A percentile compares a stretch with the other conserved stretches of the same genome.
These are phyloP conservation scores for Condylura cristata DNA, from an alignment of 2,113 vertebrate species.

Conservation along the genomic window DNA sequence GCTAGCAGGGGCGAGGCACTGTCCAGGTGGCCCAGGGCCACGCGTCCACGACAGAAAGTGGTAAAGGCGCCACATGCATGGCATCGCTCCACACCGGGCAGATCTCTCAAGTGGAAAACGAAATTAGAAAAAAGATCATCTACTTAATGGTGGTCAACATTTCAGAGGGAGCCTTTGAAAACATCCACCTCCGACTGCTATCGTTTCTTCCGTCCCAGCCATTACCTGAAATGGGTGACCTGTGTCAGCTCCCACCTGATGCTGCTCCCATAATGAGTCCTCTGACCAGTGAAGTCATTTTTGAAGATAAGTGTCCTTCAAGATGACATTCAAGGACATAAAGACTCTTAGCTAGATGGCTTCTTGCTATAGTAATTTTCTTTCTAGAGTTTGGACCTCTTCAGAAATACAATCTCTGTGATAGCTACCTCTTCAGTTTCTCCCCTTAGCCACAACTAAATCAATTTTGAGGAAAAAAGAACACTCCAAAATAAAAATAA, in stretches of 20 bases:
- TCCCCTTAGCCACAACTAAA: conserved; percentile 34
- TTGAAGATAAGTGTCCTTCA: conserved; percentile 59
- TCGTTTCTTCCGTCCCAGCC: background rate
- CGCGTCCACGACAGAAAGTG: background rate
- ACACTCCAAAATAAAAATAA: conserved; percentile 49
- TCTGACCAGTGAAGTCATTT: conserved; percentile 47
- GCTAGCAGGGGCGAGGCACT: background rate
- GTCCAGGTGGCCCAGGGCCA: background rate
- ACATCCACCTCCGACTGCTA: background rate
- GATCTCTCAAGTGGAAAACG: background rate
- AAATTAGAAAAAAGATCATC: conserved; percentile 12
- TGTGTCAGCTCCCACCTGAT: conserved; percentile 1
- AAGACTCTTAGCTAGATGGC: conserved; percentile 38
- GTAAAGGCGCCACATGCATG: background rate
- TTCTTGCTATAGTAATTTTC: conserved; percentile 61
- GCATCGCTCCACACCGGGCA: background rate
- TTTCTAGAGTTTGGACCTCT: conserved; percentile 56
- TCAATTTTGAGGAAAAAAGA: conserved; percentile 35
- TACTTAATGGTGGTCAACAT: background rate
- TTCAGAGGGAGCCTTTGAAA: conserved; percentile 14
- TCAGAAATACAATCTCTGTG: conserved; percentile 48
- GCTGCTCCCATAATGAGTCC: conserved; percentile 39
- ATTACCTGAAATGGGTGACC: background rate
- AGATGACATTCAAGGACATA: conserved; percentile 63
- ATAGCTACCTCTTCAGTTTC: conserved; percentile 49